Percentiles rank a stretch among this genome's conserved stretches.
Conservation (phyloP, 2,797 vertebrate genomes). For the Nothura maculosa region DNA sequence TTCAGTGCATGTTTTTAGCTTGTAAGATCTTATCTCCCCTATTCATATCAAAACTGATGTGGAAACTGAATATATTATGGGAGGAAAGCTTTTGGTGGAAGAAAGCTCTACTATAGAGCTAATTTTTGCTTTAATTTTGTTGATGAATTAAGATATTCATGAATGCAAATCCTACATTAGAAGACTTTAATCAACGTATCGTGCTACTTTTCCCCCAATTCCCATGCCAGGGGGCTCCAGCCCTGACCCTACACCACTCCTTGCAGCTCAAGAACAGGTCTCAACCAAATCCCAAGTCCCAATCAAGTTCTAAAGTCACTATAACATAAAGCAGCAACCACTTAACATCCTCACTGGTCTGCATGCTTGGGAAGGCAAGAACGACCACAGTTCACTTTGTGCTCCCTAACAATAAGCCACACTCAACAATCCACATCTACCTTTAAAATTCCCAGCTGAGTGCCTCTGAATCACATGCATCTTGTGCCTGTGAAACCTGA, state of each 20-base stretch:
- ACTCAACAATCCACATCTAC: slow-evolving; percentile 2
- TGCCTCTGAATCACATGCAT: slow-evolving; percentile 61
- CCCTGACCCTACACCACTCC: not conserved
- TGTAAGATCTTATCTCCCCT: slow-evolving; percentile 36
- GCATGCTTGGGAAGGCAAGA: not conserved
- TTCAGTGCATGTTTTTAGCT: slow-evolving; percentile 58
- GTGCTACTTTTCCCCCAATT: slow-evolving; percentile 43
- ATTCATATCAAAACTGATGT: slow-evolving; percentile 63
- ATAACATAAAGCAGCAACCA: not conserved
- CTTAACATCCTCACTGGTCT: not conserved
- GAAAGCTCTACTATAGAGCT: slow-evolving; percentile 42
- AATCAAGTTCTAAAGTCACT: slow-evolving; percentile 25
- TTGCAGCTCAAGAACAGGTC: not conserved
- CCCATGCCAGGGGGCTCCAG: slow-evolving; percentile 25
- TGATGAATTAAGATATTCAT: slow-evolving; percentile 69
- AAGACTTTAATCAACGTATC: slow-evolving; percentile 53
- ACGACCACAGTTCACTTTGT: not conserved
- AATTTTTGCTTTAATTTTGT: slow-evolving; percentile 69
- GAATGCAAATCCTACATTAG: slow-evolving; percentile 53
- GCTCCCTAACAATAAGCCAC: not conserved
- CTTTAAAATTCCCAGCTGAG: slow-evolving; percentile 44
- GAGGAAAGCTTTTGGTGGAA: slow-evolving; percentile 9
- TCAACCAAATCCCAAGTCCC: too few relatives aligned
- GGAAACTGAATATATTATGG: slow-evolving; percentile 60
- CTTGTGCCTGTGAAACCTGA: slow-evolving; percentile 56